phyloP scores from a whole-genome alignment of 2,113 vertebrate species.

The Sula dactylatra region DNA sequence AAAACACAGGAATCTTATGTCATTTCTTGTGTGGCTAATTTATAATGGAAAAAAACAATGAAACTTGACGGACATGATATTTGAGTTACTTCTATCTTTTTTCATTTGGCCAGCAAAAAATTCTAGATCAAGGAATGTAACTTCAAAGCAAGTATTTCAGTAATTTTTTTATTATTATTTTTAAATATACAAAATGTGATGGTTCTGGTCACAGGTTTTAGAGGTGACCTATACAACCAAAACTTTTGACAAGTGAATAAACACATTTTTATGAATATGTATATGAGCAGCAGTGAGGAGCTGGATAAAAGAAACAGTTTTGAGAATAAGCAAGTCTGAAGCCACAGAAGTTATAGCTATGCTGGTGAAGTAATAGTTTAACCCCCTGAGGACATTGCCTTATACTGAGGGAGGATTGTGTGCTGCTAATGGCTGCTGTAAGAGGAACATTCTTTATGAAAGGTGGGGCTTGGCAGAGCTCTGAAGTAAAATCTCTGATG shows the following conservation, averaged over 20 bases:
- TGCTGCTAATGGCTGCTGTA: neutral
- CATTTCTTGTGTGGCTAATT: neutral
- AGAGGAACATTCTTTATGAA: neutral
- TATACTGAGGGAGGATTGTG: neutral
- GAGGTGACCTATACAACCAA: neutral
- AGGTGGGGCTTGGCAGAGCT: neutral
- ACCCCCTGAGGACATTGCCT: neutral
- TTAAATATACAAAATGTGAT: neutral
- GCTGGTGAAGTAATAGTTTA: neutral
- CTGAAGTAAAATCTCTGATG: neutral
- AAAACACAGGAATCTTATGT: neutral
- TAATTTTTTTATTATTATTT: neutral
- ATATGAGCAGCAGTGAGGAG: neutral
- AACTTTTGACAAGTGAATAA: neutral
- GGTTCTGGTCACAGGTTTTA: neutral
- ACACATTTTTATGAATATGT: neutral
- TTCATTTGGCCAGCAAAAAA: neutral
- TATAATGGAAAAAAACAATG: neutral
- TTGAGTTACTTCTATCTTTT: neutral
- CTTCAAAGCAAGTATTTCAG: neutral
- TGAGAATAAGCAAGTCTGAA: neutral
- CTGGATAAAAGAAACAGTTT: neutral
- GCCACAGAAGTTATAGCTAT: neutral
- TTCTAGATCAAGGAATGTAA: neutral
- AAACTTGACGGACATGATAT: neutral